Evolutionary conservation across 2,797 vertebrate species (phyloP).

Genomic region (Hippocampus kuda): DNA sequence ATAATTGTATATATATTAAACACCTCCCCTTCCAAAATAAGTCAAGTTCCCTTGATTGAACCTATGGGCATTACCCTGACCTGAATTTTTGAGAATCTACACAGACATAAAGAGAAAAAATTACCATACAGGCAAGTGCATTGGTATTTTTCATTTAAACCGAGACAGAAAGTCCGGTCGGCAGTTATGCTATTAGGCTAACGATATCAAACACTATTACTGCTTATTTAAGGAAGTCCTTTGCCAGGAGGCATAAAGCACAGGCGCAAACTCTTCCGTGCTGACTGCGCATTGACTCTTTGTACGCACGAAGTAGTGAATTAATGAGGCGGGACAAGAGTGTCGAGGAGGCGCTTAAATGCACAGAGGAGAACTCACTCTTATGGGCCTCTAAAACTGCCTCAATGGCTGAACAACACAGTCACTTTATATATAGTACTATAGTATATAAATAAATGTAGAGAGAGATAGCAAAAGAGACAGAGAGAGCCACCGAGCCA

Average conservation of each 20-base stretch:
- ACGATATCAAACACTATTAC: background rate
- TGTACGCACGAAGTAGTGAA: slow-evolving; percentile 35
- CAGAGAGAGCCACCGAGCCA: too few species aligned
- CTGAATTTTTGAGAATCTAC: background rate
- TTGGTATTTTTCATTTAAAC: background rate
- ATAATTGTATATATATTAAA: too few species aligned
- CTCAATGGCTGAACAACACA: background rate
- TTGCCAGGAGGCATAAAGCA: slow-evolving; percentile 34
- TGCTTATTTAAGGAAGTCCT: slow-evolving; percentile 16
- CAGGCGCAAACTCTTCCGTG: slow-evolving; percentile 19
- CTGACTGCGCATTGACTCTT: slow-evolving; percentile 36
- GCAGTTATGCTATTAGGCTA: background rate
- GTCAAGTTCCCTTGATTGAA: too few species aligned
- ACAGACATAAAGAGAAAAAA: background rate
- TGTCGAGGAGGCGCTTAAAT: slow-evolving; percentile 43
- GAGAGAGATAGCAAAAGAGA: too few species aligned
- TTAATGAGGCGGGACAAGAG: slow-evolving; percentile 23
- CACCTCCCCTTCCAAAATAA: too few species aligned
- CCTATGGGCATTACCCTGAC: too few species aligned
- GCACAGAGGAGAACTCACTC: background rate
- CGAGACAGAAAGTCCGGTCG: background rate
- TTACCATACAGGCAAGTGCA: background rate
- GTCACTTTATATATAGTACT: too few species aligned
- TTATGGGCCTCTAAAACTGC: background rate
- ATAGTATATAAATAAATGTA: too few species aligned